These are phyloP conservation scores for Acrobasis consociella DNA, from an alignment of 2,888 invertebrate species.

Conservation along the genomic window DNA sequence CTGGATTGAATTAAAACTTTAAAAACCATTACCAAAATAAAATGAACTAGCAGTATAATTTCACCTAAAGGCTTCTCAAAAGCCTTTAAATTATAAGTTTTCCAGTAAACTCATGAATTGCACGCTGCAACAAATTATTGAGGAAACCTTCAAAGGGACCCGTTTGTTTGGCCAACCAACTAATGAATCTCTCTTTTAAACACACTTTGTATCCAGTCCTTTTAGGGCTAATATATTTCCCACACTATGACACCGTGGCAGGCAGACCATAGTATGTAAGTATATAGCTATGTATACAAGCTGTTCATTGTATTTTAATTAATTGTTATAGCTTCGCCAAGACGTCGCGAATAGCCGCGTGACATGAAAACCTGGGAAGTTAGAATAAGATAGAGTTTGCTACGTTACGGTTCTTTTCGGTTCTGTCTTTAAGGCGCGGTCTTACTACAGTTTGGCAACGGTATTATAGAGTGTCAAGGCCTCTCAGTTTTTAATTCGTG, in stretches of 20 bases:
- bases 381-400: neutral
- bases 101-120: neutral
- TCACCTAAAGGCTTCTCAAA: constrained; percentile 5
- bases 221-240: constrained; percentile 49
- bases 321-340: constrained; percentile 70
- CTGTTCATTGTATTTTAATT: constrained; percentile 74
- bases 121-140: constrained; percentile 9
- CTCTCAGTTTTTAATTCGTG: too few species aligned
- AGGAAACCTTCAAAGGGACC: neutral
- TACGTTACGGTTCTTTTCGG: too few species aligned
- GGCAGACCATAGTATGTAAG: constrained; percentile 17
- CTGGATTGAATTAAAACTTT: too few species aligned
- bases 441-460: too few species aligned
- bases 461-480: too few species aligned
- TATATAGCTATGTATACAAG: constrained; percentile 35
- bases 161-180: constrained; percentile 15
- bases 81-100: neutral
- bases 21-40: too few species aligned
- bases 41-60: too few species aligned
- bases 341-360: constrained; percentile 59
- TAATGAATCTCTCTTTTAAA: constrained; percentile 17
- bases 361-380: constrained; percentile 56
- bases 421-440: too few species aligned
- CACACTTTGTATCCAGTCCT: constrained; percentile 28
- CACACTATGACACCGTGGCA: constrained; percentile 45